Conservation (phyloP, 2,797 vertebrate genomes). For the Netta rufina region DNA sequence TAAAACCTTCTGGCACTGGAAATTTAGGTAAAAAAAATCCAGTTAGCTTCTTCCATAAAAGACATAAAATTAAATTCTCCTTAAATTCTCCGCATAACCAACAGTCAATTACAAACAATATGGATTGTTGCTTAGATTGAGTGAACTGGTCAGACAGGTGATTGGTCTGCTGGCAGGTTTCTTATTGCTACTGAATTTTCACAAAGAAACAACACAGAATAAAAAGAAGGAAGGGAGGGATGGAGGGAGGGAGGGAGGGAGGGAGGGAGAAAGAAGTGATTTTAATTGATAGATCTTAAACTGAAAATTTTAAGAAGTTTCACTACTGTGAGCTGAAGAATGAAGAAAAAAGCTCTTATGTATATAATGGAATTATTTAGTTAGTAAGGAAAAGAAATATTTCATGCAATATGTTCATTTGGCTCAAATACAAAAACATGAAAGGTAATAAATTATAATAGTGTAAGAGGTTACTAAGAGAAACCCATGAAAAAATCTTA, state of each 20-base stretch:
- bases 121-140: neutral
- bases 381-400: neutral
- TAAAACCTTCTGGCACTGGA: neutral
- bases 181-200: neutral
- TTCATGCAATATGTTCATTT: neutral
- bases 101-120: neutral
- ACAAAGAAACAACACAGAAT: neutral
- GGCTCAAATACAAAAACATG: neutral
- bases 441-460: slow-evolving; percentile 24
- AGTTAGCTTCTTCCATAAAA: neutral
- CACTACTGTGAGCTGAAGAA: neutral
- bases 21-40: neutral
- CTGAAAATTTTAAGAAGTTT: neutral
- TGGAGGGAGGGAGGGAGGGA: no score
- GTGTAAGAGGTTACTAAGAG: neutral
- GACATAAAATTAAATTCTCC: neutral
- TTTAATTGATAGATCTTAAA: neutral
- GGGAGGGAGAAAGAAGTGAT: neutral
- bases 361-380: neutral
- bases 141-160: neutral
- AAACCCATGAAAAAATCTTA: neutral
- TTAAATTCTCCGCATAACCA: neutral
- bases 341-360: neutral
- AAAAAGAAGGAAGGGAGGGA: neutral
- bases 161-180: neutral